Evolutionary conservation across 2,888 invertebrate genomes (phyloP).

Genomic region (Alentia gelatinosa): DNA sequence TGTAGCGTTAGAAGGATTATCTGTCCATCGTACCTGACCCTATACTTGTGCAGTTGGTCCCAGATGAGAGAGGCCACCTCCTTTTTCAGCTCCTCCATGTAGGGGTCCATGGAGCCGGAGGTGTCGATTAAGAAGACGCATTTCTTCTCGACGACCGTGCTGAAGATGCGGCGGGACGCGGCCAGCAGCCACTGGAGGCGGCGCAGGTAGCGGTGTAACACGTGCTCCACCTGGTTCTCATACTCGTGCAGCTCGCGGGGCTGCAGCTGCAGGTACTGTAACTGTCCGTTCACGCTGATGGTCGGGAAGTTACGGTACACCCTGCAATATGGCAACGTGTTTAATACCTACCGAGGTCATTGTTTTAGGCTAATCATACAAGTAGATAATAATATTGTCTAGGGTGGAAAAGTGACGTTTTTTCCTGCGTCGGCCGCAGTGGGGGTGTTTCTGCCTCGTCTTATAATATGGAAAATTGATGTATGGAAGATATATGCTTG

Average conservation of each 20-base stretch:
- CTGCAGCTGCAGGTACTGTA: constrained; percentile 79
- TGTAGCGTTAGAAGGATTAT: no score
- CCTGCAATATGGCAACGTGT: constrained; percentile 67
- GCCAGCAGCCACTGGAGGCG: constrained; percentile 80
- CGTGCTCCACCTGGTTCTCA: constrained; percentile 75
- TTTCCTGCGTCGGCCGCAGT: no score
- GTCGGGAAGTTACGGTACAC: constrained; percentile 80
- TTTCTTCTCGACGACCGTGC: constrained; percentile 78
- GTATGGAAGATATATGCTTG: not conserved
- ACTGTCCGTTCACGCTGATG: constrained; percentile 79
- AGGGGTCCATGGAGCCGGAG: constrained; percentile 80
- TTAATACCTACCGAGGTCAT: no score
- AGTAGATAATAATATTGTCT: no score
- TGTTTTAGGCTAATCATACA: no score
- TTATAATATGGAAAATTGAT: no score
- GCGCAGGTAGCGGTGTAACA: constrained; percentile 78
- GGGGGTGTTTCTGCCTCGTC: no score
- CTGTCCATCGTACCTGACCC: constrained; percentile 75
- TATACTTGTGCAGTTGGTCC: constrained; percentile 79
- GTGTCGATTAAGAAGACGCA: constrained; percentile 79
- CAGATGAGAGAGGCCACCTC: constrained; percentile 79
- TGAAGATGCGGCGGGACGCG: constrained; percentile 79
- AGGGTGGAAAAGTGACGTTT: no score
- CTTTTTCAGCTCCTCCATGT: constrained; percentile 79
- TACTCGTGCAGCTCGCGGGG: constrained; percentile 79